phyloP scores from a whole-genome alignment of 2,888 invertebrate genomes.

The Yponomeuta evonymella region DNA sequence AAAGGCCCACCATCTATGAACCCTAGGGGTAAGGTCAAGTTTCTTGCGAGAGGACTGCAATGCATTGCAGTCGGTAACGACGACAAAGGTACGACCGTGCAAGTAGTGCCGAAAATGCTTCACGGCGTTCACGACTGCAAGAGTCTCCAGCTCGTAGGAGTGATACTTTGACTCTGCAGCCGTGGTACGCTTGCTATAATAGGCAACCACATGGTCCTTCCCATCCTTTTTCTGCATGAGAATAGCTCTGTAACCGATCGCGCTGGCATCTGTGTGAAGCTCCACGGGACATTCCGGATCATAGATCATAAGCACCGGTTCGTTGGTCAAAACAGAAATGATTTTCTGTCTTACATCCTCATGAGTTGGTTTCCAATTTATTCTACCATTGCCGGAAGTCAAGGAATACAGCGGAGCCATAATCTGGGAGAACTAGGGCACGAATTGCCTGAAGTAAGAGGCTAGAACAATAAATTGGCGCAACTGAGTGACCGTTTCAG shows the following conservation, averaged over 20 bases:
- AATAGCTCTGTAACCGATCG: constrained; percentile 26
- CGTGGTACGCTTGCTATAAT: constrained; percentile 25
- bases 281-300: constrained; percentile 25
- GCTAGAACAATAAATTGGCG: background rate
- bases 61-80: background rate
- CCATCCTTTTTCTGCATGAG: background rate
- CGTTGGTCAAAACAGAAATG: no score
- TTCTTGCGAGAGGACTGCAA: background rate
- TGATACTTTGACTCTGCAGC: constrained; percentile 24
- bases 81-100: constrained; percentile 16
- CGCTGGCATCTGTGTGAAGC: constrained; percentile 21
- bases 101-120: constrained; percentile 21
- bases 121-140: constrained; percentile 22
- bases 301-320: constrained; percentile 14
- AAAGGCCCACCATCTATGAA: background rate
- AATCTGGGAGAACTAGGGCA: constrained; percentile 18
- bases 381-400: background rate
- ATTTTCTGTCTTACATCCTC: no score
- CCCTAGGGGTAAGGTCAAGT: background rate
- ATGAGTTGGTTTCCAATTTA: no score
- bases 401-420: constrained; percentile 19
- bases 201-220: constrained; percentile 19
- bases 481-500: constrained; percentile 23
- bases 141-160: constrained; percentile 28
- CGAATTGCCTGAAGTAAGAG: constrained; percentile 26